Conservation (phyloP, 2,113 vertebrate genomes). For the Micronycteris hirsuta region DNA sequence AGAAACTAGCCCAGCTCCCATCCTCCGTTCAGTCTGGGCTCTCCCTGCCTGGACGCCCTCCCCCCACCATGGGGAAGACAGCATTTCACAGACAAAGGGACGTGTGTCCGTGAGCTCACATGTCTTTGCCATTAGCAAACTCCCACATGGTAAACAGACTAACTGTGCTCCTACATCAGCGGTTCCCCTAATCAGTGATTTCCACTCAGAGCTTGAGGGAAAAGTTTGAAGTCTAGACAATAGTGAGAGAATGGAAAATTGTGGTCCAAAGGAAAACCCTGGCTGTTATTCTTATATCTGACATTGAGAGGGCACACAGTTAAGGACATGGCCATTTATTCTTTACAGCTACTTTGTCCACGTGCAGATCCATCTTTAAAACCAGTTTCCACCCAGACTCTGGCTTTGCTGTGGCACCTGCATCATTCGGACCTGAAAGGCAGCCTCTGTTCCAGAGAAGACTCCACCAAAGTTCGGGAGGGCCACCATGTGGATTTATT, state of each 20-base stretch:
- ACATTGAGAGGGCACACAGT: not conserved
- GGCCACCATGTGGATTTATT: not conserved
- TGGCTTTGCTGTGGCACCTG: too few relatives aligned
- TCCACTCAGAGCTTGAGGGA: constrained; percentile 15
- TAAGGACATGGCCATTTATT: not conserved
- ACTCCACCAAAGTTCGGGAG: not conserved
- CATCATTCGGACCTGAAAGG: not conserved
- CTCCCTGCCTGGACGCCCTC: not conserved
- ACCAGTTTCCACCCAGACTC: not conserved
- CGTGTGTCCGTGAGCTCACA: not conserved
- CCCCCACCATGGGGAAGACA: not conserved
- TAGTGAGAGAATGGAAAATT: not conserved
- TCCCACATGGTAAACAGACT: constrained; percentile 38
- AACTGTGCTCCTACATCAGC: constrained; percentile 41
- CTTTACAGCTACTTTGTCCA: not conserved
- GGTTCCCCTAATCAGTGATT: constrained; percentile 62
- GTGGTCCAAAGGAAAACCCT: not conserved
- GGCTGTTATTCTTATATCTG: not conserved
- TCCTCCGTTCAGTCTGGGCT: not conserved
- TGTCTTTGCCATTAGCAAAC: constrained; percentile 48
- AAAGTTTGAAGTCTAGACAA: constrained; percentile 32
- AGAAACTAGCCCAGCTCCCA: not conserved
- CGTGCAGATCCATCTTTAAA: not conserved
- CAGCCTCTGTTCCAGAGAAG: not conserved
- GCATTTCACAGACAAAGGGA: not conserved